These are phyloP conservation scores for Catotricha subobsoleta DNA, from an alignment of 2,888 invertebrate species.

Conservation along the genomic window DNA sequence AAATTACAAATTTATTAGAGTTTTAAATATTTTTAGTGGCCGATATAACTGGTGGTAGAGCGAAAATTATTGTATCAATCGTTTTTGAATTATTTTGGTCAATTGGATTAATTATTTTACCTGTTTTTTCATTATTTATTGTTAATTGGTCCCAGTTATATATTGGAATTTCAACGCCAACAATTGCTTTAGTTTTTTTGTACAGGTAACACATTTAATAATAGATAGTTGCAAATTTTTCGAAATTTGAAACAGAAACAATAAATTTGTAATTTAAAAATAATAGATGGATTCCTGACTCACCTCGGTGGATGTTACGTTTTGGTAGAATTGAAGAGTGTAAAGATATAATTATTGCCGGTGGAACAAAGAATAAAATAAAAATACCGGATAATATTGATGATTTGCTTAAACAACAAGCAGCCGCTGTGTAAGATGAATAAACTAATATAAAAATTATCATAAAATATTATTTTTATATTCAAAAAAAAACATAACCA, in stretches of 20 bases:
- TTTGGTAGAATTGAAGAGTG: constrained; percentile 22
- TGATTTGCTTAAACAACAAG: constrained; percentile 20
- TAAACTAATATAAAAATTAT: not conserved
- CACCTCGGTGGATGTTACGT: constrained; percentile 28
- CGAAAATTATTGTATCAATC: constrained; percentile 25
- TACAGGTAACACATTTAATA: constrained; percentile 16
- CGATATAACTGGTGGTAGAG: constrained; percentile 29
- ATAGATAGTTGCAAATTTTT: not conserved
- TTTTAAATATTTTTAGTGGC: constrained; percentile 19
- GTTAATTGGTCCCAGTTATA: constrained; percentile 29
- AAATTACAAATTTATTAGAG: not conserved
- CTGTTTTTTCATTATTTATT: constrained; percentile 26
- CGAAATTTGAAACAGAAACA: not conserved
- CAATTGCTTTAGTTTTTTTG: constrained; percentile 24
- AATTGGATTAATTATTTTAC: constrained; percentile 29
- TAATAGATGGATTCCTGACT: constrained; percentile 27
- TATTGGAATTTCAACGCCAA: constrained; percentile 27
- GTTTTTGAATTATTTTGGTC: constrained; percentile 32
- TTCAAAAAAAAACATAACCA: not conserved
- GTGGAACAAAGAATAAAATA: constrained; percentile 25
- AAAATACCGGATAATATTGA: constrained; percentile 25
- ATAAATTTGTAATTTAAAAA: not conserved
- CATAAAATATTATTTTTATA: no score
- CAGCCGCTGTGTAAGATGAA: constrained; percentile 11
- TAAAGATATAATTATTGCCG: constrained; percentile 22